Evolutionary conservation across 2,888 invertebrate species (phyloP).

Genomic region (Prionchulus punctatus): DNA sequence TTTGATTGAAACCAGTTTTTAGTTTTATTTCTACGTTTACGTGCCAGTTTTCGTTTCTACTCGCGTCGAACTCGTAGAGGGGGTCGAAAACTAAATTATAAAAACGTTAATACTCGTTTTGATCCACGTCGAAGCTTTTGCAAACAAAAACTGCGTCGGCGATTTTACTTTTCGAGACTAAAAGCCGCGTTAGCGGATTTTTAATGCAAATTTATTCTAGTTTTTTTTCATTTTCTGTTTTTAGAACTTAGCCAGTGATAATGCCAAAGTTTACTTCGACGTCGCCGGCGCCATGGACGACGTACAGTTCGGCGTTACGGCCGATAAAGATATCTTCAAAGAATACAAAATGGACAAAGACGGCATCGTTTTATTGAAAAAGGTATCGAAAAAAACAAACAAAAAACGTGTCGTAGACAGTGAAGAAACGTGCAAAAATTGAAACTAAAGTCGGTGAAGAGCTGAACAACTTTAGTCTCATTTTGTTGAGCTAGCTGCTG

Average conservation of each 20-base stretch:
- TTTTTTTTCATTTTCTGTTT: constrained; percentile 17
- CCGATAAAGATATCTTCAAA: constrained; percentile 55
- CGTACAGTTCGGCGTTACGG: constrained; percentile 68
- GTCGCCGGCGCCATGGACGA: constrained; percentile 69
- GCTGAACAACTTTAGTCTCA: no score
- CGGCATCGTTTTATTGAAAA: constrained; percentile 72
- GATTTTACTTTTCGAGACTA: no score
- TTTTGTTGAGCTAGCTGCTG: no score
- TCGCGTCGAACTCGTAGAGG: no score
- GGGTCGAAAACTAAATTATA: neutral
- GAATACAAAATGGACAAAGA: constrained; percentile 65
- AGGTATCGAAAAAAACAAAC: constrained; percentile 40
- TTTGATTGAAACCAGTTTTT: no score
- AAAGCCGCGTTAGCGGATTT: no score
- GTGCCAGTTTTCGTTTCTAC: no score
- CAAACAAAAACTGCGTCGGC: neutral
- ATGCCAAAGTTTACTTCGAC: constrained; percentile 63
- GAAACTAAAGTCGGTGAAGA: no score
- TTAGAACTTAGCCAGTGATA: constrained; percentile 54
- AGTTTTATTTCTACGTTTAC: no score
- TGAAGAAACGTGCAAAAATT: no score
- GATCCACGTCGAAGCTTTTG: neutral
- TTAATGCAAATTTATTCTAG: no score
- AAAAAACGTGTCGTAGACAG: no score
- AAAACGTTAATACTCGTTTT: neutral